Base-by-base conservation (phyloP, 2,113 vertebrate species). In the Smithornis capensis region DNA sequence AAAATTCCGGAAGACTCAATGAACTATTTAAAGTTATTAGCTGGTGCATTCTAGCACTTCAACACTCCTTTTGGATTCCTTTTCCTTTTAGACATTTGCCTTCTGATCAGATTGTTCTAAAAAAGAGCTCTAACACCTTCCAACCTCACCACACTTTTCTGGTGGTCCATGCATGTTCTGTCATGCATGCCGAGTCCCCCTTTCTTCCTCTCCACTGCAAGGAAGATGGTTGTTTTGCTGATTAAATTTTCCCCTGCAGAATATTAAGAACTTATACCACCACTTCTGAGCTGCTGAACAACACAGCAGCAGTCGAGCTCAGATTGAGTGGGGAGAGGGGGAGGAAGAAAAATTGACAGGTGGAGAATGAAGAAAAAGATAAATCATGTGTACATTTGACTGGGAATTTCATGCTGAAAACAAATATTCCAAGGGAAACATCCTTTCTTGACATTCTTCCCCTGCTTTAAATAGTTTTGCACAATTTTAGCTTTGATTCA, bases 21-120 rank as follows among this genome's bases (percentile, higher is more conserved):
- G 97, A 98, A 98, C 98, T 98, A 98, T 98, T 98, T 98, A 98
- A 98, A 98, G 98, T 98, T 98, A 98, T 98, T 98, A 98, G 96
- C 97, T 94, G 91, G 91, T 96, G 97, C 95, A 97, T 98, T 98
- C 95, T 97, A 96, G 95, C 95, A 96, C 97, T 98, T 97, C 95
- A 97, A 83, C 97, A 97, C 94, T 96, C 97, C 96, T 98, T 97
- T 96, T 35, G 73, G 96, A 98, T 97, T 97, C 93, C 89, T 97
- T 97, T 98, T 97, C 96, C 90, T 95, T 98, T 97, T 95, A 96
- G 97, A 94, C 83, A 21, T 97, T 80, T 71, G 97, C 97, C 97
- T 98, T 98, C 96, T 97, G 97, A 98, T 96, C 71, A 97, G 95
- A 96, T 98, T 98, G 97, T 92, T 96, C 98, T 96, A 27, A 97